A percentile compares a stretch with the other conserved stretches of the same genome.
Conservation (phyloP, 2,797 vertebrate genomes). For the Heliangelus exortis region DNA sequence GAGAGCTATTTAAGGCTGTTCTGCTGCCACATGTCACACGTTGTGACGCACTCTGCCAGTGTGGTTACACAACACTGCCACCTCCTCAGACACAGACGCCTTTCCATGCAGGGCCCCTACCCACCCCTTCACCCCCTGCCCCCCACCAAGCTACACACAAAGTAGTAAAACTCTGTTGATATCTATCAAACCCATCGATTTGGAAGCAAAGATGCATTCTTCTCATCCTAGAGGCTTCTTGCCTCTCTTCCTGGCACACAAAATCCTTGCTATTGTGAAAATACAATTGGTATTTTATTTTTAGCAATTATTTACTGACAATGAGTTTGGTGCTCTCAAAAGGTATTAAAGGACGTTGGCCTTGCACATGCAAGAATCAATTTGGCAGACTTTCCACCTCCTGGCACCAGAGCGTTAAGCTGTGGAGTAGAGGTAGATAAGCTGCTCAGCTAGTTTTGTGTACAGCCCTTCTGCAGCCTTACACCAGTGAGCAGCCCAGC, state of each 20-base stretch:
- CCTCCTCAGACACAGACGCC: conserved; percentile 36
- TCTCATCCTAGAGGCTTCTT: not conserved
- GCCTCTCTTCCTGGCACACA: not conserved
- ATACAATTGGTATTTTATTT: not conserved
- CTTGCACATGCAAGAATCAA: not conserved
- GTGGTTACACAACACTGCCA: conserved; percentile 53
- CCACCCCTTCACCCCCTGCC: not conserved
- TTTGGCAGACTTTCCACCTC: not conserved
- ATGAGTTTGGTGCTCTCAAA: not conserved
- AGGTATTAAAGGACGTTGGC: not conserved
- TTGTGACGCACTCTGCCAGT: conserved; percentile 58
- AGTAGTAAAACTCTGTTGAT: not conserved
- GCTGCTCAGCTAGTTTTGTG: not conserved
- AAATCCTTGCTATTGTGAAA: not conserved
- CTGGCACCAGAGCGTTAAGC: not conserved
- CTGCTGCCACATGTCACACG: conserved; percentile 65
- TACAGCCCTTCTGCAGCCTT: not conserved
- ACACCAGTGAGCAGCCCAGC: not conserved
- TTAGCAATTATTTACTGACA: conserved; percentile 15
- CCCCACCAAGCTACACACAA: not conserved
- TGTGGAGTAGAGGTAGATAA: not conserved
- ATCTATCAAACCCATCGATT: not conserved
- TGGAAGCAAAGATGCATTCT: not conserved
- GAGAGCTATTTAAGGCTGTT: conserved; percentile 63
- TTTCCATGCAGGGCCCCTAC: not conserved